Evolutionary conservation across 2,797 vertebrate genomes (phyloP), one percentile per base, ranked within the genome.

Genomic region (Lycodopsis pacificus): DNA sequence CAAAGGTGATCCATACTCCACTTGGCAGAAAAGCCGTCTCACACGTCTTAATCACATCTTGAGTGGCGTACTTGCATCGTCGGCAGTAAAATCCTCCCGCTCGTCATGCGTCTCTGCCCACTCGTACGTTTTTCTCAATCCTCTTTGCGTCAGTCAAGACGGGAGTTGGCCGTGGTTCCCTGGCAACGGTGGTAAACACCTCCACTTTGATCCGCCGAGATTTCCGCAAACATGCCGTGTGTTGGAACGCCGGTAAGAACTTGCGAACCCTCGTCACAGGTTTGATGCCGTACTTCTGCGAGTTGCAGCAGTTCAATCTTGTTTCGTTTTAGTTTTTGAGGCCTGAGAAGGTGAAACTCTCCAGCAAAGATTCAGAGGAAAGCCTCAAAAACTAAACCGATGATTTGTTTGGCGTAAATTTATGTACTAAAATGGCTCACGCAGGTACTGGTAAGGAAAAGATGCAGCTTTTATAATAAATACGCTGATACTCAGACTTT

Each of bases 181-280:
- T 32, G 48, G 67, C 22, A 54, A 71, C 79, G 0, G 19, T 2
- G 19, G 25, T 66, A 54, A 80, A 80, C 48, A 63, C 11, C 32
- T 49, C 49, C 40, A 42, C 62, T n/a, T 48, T 67, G 38, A 67
- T 56, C 22, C 12, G 56, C 54, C 46, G 10, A 22, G 44, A 53
- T 36, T 69, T 27, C 58, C 58, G 34, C 40, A 63, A 56, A 34
- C 51, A 48, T 4, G 27, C 2, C 38, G n/a, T 32, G 49, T 32
- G 5, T 7, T 70, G 65, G 27, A 65, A 53, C 42, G 56, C 48
- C 71, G 44, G 58, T 48, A 6, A 42, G 32, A 62, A 53, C 17
- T 20, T 10, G 22, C 59, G 72, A 69, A 53, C 14, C n/a, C 12
- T 63, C 13, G 34, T 36, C 34, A 36, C 34, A 13, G 40, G 40